Percentiles rank a stretch among this genome's conserved stretches.
These are phyloP conservation scores for Tangara arthus DNA, from an alignment of 2,797 vertebrate genomes.

Conservation along the genomic window DNA sequence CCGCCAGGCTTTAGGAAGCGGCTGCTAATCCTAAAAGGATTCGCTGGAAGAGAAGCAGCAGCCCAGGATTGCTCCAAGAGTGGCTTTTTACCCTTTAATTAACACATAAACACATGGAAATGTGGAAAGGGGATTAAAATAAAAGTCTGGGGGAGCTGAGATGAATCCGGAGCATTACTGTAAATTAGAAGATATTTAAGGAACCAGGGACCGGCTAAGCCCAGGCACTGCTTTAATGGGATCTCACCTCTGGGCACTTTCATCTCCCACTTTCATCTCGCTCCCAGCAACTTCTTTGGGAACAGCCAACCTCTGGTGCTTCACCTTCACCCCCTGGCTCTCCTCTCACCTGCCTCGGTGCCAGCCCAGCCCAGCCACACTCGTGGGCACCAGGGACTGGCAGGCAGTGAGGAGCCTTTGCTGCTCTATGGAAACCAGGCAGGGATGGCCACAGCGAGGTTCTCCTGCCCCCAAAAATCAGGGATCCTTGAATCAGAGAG, in stretches of 20 bases:
- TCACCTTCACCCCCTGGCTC: background rate
- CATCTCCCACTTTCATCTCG: conserved; percentile 68
- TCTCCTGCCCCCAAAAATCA: background rate
- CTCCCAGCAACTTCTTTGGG: conserved; percentile 42
- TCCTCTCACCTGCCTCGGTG: background rate
- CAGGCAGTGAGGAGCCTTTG: background rate
- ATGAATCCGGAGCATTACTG: conserved; percentile 62
- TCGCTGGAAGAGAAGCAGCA: conserved; percentile 33
- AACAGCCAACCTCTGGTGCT: background rate
- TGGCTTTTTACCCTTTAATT: conserved; percentile 74
- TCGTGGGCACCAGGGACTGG: background rate
- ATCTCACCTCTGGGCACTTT: conserved; percentile 68
- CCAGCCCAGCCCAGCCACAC: background rate
- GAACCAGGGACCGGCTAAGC: conserved; percentile 54
- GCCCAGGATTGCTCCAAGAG: conserved; percentile 41
- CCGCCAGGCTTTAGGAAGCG: background rate
- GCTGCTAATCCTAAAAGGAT: conserved; percentile 63
- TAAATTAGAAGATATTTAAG: conserved; percentile 72
- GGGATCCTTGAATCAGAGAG: background rate
- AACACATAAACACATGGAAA: conserved; percentile 73
- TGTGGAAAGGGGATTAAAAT: conserved; percentile 68
- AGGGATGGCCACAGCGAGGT: background rate
- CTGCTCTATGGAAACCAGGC: background rate
- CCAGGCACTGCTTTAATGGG: conserved; percentile 58
- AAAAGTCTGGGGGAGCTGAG: conserved; percentile 64